Evolutionary conservation across 2,113 vertebrate genomes (phyloP).

Genomic region (Acrocephalus kingi): DNA sequence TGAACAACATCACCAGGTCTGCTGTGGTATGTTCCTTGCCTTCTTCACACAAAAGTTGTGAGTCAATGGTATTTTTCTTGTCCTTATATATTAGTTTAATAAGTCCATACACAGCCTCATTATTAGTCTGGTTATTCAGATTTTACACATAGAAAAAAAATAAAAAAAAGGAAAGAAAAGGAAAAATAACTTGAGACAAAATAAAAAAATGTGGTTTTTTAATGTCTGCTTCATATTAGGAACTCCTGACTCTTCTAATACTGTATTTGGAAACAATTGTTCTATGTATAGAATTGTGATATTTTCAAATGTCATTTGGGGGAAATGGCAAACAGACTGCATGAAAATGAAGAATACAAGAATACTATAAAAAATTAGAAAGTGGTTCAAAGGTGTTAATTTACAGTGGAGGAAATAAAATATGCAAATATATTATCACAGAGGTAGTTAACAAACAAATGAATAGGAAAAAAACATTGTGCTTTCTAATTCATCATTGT

Average conservation of each 20-base stretch:
- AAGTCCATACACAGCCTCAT: neutral
- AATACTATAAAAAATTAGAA: conserved; percentile 76
- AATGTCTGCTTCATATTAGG: neutral
- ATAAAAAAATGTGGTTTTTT: neutral
- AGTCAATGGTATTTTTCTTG: neutral
- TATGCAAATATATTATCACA: conserved; percentile 78
- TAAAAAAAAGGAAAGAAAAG: neutral
- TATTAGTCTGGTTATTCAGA: neutral
- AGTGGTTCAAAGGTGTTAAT: conserved; percentile 71
- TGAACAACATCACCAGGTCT: neutral
- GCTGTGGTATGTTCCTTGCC: neutral
- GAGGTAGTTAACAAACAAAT: conserved; percentile 75
- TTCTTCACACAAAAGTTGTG: neutral
- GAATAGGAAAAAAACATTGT: conserved; percentile 49
- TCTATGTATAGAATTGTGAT: conserved; percentile 39
- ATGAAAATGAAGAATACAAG: conserved; percentile 74
- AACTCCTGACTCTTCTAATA: neutral
- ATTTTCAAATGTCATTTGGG: conserved; percentile 66
- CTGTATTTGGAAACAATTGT: conserved; percentile 32
- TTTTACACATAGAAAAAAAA: neutral
- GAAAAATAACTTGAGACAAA: neutral
- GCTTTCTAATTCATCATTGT: conserved; percentile 76
- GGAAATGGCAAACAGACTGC: conserved; percentile 67
- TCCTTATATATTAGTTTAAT: neutral
- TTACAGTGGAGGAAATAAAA: conserved; percentile 78